Percentiles rank a stretch among this genome's conserved stretches.
Conservation (phyloP, 2,113 vertebrate genomes). For the Calidris pugnax region DNA sequence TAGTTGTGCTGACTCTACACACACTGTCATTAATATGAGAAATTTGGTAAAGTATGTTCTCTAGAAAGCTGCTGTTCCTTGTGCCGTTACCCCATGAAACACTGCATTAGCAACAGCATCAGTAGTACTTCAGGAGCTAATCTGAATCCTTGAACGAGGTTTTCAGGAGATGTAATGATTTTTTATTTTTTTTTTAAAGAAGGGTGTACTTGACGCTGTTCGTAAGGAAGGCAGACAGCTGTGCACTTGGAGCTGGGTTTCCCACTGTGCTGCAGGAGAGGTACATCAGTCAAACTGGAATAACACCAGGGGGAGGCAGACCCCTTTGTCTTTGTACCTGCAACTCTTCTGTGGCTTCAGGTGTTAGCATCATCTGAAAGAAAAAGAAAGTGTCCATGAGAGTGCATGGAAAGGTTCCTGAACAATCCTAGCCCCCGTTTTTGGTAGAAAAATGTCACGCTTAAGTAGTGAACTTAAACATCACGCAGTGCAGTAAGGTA, state of each 20-base stretch:
- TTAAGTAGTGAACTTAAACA: not conserved
- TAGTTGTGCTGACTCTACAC: not conserved
- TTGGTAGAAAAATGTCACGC: not conserved
- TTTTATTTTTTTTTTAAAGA: not conserved
- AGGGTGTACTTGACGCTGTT: not conserved
- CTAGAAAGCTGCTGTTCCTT: not conserved
- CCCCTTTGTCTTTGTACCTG: not conserved
- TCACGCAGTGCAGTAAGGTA: not conserved
- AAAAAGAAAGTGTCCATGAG: not conserved
- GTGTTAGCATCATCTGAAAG: not conserved
- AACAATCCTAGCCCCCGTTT: not conserved
- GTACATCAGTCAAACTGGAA: not conserved
- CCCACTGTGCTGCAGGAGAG: not conserved
- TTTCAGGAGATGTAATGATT: not conserved
- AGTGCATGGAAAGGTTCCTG: not conserved
- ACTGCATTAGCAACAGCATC: not conserved
- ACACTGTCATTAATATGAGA: not conserved
- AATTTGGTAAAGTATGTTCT: not conserved
- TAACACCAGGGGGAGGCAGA: not conserved
- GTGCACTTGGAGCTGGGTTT: not conserved
- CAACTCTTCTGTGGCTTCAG: not conserved
- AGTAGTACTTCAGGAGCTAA: not conserved
- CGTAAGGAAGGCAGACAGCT: not conserved
- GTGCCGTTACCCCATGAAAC: not conserved
- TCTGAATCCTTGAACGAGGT: not conserved